These are phyloP conservation scores for Epicampocera succincta DNA, from an alignment of 2,888 invertebrate genomes.

Conservation along the genomic window DNA sequence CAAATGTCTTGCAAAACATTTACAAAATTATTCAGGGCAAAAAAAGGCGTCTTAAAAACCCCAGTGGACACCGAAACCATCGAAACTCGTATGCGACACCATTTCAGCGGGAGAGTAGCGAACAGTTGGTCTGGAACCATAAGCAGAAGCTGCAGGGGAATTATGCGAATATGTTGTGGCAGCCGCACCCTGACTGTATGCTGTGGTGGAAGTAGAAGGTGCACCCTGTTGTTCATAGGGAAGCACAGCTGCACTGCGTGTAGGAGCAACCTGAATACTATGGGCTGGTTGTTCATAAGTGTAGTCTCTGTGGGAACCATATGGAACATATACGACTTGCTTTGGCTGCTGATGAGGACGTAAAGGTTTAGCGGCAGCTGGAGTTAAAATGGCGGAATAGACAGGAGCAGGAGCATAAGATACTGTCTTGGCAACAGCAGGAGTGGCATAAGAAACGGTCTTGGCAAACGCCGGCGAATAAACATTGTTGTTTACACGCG, in stretches of 20 bases:
- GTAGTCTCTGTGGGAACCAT: conserved; percentile 75
- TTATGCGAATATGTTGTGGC: conserved; percentile 78
- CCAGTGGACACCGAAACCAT: conserved; percentile 85
- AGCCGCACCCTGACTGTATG: conserved; percentile 73
- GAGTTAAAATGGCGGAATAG: conserved; percentile 70
- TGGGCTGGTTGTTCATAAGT: conserved; percentile 65
- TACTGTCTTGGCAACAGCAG: conserved; percentile 69
- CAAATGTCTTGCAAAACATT: too few species aligned
- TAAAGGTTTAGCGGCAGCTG: conserved; percentile 67
- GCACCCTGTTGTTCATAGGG: conserved; percentile 73
- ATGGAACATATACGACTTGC: conserved; percentile 14
- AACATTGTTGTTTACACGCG: conserved; percentile 84
- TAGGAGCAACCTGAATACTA: conserved; percentile 68
- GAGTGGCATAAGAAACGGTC: conserved; percentile 73
- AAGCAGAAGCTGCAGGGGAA: conserved; percentile 77
- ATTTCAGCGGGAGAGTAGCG: conserved; percentile 83
- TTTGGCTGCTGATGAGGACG: conserved; percentile 61
- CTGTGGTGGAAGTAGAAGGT: conserved; percentile 64
- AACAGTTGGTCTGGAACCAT: conserved; percentile 80
- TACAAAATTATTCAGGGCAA: too few species aligned
- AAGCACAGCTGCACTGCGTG: conserved; percentile 72
- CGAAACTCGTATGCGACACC: conserved; percentile 86
- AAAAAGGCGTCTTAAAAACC: conserved; percentile 83
- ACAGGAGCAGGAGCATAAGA: conserved; percentile 70
- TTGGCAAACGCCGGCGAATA: conserved; percentile 74